These are phyloP conservation scores for Zaprionus capensis DNA, from an alignment of 1,140 invertebrate genomes.

Conservation along the genomic window DNA sequence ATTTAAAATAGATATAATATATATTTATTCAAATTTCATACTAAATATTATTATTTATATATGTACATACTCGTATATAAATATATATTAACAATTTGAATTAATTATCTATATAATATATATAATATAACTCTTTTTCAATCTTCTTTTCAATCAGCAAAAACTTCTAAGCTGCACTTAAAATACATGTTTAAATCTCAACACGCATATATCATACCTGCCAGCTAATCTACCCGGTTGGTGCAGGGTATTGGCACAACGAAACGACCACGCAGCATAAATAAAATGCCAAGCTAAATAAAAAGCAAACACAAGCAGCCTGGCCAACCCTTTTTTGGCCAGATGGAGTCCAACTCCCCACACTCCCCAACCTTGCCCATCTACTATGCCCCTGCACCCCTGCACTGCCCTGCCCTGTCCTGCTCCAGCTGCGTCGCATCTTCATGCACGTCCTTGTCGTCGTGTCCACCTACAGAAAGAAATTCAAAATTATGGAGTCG, in stretches of 20 bases:
- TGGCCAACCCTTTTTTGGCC: conserved; percentile 26
- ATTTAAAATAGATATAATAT: too few species aligned
- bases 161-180: too few species aligned
- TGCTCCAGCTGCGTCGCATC: conserved; percentile 33
- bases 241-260: conserved; percentile 48
- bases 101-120: too few species aligned
- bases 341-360: conserved; percentile 16
- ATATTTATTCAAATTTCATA: too few species aligned
- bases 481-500: conserved; percentile 76
- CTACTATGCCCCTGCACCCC: conserved; percentile 2
- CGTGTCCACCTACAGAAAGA: conserved; percentile 48
- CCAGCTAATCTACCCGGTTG: conserved; percentile 1
- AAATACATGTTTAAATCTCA: too few species aligned
- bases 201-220: too few species aligned
- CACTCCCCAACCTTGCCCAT: background rate
- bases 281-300: conserved; percentile 72
- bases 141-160: too few species aligned
- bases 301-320: conserved; percentile 53
- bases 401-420: background rate
- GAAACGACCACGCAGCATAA: conserved; percentile 78
- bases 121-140: too few species aligned
- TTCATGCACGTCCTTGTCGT: conserved; percentile 42
- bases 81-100: too few species aligned
- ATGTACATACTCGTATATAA: too few species aligned
- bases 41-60: too few species aligned